phyloP scores from a whole-genome alignment of 2,888 invertebrate species.

The Acronicta psi region DNA sequence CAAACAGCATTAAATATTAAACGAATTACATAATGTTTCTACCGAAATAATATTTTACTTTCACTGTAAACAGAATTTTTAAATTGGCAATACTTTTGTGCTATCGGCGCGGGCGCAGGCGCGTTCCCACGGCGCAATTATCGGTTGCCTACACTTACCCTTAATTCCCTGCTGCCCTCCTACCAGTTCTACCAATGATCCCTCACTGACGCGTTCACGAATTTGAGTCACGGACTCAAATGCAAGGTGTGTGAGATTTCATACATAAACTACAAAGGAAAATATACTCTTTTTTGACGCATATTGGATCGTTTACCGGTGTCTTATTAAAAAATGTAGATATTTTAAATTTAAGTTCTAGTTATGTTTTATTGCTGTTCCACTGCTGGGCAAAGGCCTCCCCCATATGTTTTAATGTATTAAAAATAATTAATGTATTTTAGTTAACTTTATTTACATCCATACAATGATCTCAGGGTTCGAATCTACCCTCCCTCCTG shows the following conservation, averaged over 20 bases:
- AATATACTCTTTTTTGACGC: too few relatives aligned
- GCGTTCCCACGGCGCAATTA: constrained; percentile 86
- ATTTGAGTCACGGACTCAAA: constrained; percentile 55
- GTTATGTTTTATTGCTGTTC: too few relatives aligned
- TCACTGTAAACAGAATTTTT: constrained; percentile 22
- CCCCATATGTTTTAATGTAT: too few relatives aligned
- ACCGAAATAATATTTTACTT: constrained; percentile 34
- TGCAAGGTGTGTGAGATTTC: constrained; percentile 2
- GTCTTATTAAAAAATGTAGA: too few relatives aligned
- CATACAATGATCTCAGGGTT: too few relatives aligned
- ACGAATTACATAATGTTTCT: constrained; percentile 25
- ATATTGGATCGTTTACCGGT: too few relatives aligned
- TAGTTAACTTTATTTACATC: too few relatives aligned
- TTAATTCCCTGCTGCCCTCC: constrained; percentile 77
- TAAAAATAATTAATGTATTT: too few relatives aligned
- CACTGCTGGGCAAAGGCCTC: too few relatives aligned
- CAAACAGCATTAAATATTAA: constrained; percentile 44
- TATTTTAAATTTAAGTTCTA: too few relatives aligned
- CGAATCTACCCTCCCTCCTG: too few relatives aligned
- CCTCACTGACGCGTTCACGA: constrained; percentile 56
- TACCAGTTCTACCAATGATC: constrained; percentile 68
- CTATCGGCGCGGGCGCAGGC: constrained; percentile 45
- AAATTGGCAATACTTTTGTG: constrained; percentile 40
- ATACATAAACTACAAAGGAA: too few relatives aligned
- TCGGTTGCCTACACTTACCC: constrained; percentile 83